Percentiles rank a stretch among this genome's conserved stretches.
These are phyloP conservation scores for Lypha dubia DNA, from an alignment of 2,888 invertebrate species.

Conservation along the genomic window DNA sequence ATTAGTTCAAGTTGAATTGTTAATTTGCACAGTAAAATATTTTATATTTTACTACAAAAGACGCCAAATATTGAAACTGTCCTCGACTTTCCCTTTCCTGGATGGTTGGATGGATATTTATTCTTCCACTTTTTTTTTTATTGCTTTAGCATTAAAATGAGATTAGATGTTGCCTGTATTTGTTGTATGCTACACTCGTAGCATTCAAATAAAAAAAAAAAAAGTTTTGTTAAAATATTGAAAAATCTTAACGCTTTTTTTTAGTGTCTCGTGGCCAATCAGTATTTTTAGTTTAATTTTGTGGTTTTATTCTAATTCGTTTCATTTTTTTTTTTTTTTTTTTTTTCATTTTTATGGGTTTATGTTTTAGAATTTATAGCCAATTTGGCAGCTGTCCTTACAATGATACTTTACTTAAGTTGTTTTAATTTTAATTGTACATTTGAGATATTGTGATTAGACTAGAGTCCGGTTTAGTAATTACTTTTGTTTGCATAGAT, in stretches of 20 bases:
- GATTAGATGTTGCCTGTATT: constrained; percentile 24
- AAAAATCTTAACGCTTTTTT: constrained; percentile 17
- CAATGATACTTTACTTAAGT: constrained; percentile 13
- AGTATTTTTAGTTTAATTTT: constrained; percentile 35
- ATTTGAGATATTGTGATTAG: constrained; percentile 17
- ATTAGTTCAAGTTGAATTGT: constrained; percentile 82
- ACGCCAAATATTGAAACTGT: constrained; percentile 3
- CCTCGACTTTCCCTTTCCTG: constrained; percentile 2
- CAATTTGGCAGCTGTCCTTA: constrained; percentile 73
- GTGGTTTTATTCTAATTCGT: constrained; percentile 41
- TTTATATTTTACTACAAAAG: constrained; percentile 37
- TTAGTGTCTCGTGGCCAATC: constrained; percentile 38
- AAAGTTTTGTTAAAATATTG: background rate
- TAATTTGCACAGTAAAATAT: constrained; percentile 74
- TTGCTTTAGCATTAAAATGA: constrained; percentile 40
- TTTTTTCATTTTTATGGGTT: constrained; percentile 66
- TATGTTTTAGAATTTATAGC: constrained; percentile 79
- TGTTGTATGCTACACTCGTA: background rate
- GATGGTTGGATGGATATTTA: constrained; percentile 13
- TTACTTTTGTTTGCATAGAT: background rate
- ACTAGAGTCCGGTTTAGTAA: background rate
- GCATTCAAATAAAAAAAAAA: background rate
- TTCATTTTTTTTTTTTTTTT: constrained; percentile 20
- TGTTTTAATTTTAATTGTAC: background rate
- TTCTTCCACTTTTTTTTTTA: constrained; percentile 26